Evolutionary conservation across 1,140 invertebrate species (phyloP).

Genomic region (Nasonia giraulti): DNA sequence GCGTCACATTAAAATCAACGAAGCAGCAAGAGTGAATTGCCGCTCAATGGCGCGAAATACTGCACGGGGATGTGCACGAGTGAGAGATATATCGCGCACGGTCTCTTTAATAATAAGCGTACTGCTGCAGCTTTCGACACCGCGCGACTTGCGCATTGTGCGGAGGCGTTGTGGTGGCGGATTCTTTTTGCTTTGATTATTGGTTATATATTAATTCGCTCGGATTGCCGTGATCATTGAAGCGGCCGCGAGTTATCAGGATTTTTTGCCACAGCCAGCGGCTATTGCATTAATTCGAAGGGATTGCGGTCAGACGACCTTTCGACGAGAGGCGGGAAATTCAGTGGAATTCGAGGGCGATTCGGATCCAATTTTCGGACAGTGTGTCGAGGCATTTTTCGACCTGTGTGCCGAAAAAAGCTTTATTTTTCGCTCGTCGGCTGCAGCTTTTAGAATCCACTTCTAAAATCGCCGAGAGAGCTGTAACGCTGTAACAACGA

Average conservation of each 20-base stretch:
- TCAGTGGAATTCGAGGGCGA: too few relatives aligned
- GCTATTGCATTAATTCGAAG: too few relatives aligned
- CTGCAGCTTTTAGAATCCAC: too few relatives aligned
- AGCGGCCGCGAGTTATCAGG: background rate
- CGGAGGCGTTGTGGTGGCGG: background rate
- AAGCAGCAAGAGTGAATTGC: slow-evolving; percentile 48
- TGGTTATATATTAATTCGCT: background rate
- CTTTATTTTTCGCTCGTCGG: too few relatives aligned
- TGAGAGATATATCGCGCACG: slow-evolving; percentile 1
- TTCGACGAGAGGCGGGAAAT: too few relatives aligned
- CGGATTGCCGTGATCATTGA: too few relatives aligned
- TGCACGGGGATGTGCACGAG: background rate
- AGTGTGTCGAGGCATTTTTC: too few relatives aligned
- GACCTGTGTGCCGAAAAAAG: too few relatives aligned
- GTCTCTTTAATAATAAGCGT: slow-evolving; percentile 38
- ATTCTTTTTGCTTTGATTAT: background rate
- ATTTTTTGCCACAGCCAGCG: background rate
- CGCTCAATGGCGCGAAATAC: slow-evolving; percentile 53
- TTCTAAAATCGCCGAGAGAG: too few relatives aligned
- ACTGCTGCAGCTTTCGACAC: background rate
- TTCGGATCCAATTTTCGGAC: too few relatives aligned
- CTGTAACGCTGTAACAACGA: too few relatives aligned
- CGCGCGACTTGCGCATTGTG: background rate
- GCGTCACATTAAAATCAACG: slow-evolving; percentile 54
- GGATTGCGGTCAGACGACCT: too few relatives aligned